Evolutionary conservation across 2,797 vertebrate genomes (phyloP), one percentile per base, ranked within the genome.

Genomic region (Danio choprae): DNA sequence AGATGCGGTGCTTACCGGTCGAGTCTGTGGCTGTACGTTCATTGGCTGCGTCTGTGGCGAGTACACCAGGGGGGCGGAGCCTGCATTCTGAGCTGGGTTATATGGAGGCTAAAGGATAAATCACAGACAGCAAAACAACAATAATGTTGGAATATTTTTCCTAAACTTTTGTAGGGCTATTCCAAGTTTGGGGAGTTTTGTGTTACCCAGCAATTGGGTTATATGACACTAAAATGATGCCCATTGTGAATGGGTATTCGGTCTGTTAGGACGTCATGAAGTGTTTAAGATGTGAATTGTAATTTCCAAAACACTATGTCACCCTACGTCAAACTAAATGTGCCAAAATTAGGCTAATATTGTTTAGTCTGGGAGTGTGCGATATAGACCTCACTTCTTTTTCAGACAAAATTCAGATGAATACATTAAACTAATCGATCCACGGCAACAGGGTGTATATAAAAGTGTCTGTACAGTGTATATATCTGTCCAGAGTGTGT

Each of bases 41-140:
- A 98, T 96, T 93, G 95, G 94, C 87, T 99, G 98, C 72, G 96
- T 94, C 90, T 96, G 95, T 85, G 96, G 93, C 88, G 96, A 95
- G 87, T 98, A 99, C 88, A 99, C 95, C 89, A 99, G 63, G 0
- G 97, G 93, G 88, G 96, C 89, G 78, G 98, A 95, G 87, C 94
- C 96, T 89, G 96, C 94, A 93, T 97, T 99, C 93, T 98, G 98
- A 89, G 96, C 96, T 89, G 95, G 93, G 92, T 95, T 95, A 89
- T 97, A 99, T 40, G 96, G 95, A 91, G 96, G 94, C 98, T 99
- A 8, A 79, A 0, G 6, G 22, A 4, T 18, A 62, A 77, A 58
- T 72, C 7, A 74, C 10, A 79, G 5, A 83, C 22, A 56, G 6
- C 0, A 4, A 22, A 62, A 11, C n/a, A n/a, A n/a, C n/a, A n/a